Base-by-base conservation (phyloP, 1,140 invertebrate genomes). In the Pseudomyrmex gracilis region DNA sequence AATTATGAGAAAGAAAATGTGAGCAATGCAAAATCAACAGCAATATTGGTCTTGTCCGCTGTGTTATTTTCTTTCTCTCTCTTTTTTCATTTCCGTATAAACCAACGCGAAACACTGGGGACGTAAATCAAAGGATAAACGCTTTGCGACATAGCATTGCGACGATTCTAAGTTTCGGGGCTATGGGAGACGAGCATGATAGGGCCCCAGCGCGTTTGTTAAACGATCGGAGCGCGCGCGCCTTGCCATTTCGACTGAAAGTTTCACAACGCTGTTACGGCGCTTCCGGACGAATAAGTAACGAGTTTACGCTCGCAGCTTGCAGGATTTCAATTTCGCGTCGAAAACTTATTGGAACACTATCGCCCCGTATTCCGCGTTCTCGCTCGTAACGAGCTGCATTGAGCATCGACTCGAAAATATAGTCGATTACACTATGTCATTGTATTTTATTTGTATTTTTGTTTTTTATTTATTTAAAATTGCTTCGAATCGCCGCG, bases 221-320 rank as follows among this genome's bases (percentile, higher is more conserved):
- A 78, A 70, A 78, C 64, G 66, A 80, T 80, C n/a, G 66, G 71
- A 22, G 49, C 34, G 34, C 34, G 66, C 51, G 24, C 22, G n/a
- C 71, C 13, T 43, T 64, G 24, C 76, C 51, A 80, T 80, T 58
- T 8, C 53, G 76, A 71, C 20, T 22, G 76, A 80, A 68, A 80
- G 66, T 71, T 80, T 80, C 43, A 47, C 73, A 70, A 78, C 51
- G 76, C 66, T 58, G 43, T 80, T 80, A 80, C 76, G 20, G 66
- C 43, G 53, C 76, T 70, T 80, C 76, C 66, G 66, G 67, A 80
- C 76, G 76, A 80, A 80, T 80, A 80, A 80, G 53, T 78, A 78
- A 78, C 76, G 76, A 78, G 53, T 80, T 80, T 80, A 71, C 76
- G 66, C 76, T 70, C 45, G 47, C 60, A 66, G 61, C 60, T 64